phyloP scores from a whole-genome alignment of 1,140 invertebrate genomes.

The Diachasmimorpha longicaudata region DNA sequence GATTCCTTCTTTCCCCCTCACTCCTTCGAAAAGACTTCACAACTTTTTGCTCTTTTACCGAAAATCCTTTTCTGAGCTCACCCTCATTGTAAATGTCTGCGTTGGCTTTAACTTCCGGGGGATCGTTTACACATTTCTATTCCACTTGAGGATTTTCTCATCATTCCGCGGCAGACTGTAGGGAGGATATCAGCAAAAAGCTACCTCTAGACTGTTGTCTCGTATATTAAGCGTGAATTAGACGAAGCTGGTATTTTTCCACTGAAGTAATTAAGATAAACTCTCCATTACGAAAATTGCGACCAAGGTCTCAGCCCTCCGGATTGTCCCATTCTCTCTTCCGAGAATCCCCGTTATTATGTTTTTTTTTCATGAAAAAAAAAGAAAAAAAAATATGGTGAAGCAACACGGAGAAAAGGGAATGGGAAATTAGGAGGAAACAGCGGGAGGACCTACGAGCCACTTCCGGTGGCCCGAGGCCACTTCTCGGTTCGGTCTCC shows the following conservation, averaged over 20 bases:
- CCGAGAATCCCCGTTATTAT: neutral
- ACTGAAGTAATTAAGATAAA: neutral
- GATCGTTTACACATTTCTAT: neutral
- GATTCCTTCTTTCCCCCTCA: constrained; percentile 4
- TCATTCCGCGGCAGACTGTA: neutral
- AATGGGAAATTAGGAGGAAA: constrained; percentile 12
- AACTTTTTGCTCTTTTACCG: constrained; percentile 16
- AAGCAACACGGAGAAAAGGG: too few species aligned
- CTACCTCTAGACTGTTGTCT: too few species aligned
- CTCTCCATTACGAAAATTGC: neutral
- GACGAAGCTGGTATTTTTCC: neutral
- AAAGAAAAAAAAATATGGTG: too few species aligned
- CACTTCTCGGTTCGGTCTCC: neutral
- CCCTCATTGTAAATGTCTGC: neutral
- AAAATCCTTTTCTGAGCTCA: neutral
- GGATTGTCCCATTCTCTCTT: neutral
- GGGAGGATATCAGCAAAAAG: too few species aligned
- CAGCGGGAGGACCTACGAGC: neutral
- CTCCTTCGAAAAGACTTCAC: neutral
- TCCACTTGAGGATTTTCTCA: neutral
- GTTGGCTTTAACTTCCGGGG: constrained; percentile 41
- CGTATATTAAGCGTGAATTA: neutral
- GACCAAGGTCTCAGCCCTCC: neutral
- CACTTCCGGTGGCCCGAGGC: constrained; percentile 15
- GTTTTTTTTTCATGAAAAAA: neutral